These are phyloP conservation scores for Meriones psammophilus DNA, from an alignment of 2,797 vertebrate genomes.

Conservation along the genomic window DNA sequence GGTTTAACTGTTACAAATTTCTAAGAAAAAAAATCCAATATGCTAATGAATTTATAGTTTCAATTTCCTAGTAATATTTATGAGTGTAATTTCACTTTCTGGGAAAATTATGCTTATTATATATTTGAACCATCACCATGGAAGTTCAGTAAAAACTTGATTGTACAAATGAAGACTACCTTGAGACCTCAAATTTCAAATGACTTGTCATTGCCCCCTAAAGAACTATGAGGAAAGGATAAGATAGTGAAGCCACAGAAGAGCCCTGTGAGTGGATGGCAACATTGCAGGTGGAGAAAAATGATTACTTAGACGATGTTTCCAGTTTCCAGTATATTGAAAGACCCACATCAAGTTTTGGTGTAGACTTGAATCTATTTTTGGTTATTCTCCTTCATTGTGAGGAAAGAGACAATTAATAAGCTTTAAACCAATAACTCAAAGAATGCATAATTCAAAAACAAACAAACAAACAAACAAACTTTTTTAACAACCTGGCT, in stretches of 20 bases:
- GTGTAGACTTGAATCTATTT: not conserved
- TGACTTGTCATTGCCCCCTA: not conserved
- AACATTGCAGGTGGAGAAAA: not conserved
- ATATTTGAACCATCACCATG: not conserved
- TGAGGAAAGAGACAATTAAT: not conserved
- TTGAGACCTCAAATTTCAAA: not conserved
- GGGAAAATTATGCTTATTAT: not conserved
- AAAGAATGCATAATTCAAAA: slow-evolving; percentile 55
- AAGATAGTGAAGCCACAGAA: not conserved
- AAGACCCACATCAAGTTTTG: not conserved
- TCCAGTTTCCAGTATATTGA: not conserved
- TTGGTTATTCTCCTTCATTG: not conserved
- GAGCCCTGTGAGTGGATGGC: not conserved
- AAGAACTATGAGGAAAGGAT: slow-evolving; percentile 24
- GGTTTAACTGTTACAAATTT: slow-evolving; percentile 32
- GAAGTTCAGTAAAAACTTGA: not conserved
- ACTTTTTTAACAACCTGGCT: not conserved
- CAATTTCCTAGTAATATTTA: not conserved
- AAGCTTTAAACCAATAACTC: slow-evolving; percentile 13
- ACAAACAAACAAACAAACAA: not conserved
- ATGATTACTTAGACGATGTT: not conserved
- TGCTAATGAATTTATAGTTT: not conserved
- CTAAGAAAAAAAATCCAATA: not conserved
- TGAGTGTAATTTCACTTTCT: not conserved
- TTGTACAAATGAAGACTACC: not conserved